phyloP scores from a whole-genome alignment of 2,888 invertebrate species.

The Lordiphosa andalusiaca region DNA sequence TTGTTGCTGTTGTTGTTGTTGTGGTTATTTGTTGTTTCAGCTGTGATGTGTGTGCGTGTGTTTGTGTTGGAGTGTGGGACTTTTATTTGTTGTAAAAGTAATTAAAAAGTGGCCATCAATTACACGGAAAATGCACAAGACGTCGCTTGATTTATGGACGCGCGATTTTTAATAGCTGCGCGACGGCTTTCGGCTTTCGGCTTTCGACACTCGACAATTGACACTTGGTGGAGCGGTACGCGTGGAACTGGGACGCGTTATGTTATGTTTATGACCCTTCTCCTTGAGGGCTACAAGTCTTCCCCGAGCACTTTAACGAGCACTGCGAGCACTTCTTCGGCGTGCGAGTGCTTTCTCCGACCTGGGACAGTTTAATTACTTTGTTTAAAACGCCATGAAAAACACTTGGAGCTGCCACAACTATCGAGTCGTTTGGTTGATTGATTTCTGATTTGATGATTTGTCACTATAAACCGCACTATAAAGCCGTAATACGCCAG shows the following conservation, averaged over 20 bases:
- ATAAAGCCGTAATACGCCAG: conserved; percentile 53
- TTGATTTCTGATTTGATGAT: conserved; percentile 32
- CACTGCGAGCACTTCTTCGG: conserved; percentile 34
- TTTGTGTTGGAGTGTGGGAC: conserved; percentile 33
- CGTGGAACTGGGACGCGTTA: conserved; percentile 35
- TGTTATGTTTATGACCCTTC: conserved; percentile 57
- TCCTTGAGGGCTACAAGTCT: conserved; percentile 40
- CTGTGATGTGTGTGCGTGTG: conserved; percentile 24
- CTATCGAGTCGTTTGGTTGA: conserved; percentile 38
- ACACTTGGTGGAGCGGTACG: conserved; percentile 17
- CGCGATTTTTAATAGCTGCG: conserved; percentile 67
- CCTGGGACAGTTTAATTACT: conserved; percentile 53
- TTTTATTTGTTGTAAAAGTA: conserved; percentile 72
- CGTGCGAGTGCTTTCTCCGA: conserved; percentile 41
- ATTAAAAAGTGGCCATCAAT: conserved; percentile 68
- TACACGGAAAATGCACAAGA: conserved; percentile 57
- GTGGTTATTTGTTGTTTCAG: conserved; percentile 15
- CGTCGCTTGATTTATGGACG: conserved; percentile 68
- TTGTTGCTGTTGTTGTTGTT: conserved; percentile 31
- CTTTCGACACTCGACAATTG: conserved; percentile 36
- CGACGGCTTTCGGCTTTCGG: conserved; percentile 52
- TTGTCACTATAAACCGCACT: conserved; percentile 50
- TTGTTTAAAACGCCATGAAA: conserved; percentile 67
- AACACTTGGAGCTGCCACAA: conserved; percentile 33
- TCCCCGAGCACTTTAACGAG: conserved; percentile 36